Evolutionary conservation across 2,113 vertebrate species (phyloP), one percentile per base, ranked within the genome.

Genomic region (Cyanoramphus novaezelandiae): DNA sequence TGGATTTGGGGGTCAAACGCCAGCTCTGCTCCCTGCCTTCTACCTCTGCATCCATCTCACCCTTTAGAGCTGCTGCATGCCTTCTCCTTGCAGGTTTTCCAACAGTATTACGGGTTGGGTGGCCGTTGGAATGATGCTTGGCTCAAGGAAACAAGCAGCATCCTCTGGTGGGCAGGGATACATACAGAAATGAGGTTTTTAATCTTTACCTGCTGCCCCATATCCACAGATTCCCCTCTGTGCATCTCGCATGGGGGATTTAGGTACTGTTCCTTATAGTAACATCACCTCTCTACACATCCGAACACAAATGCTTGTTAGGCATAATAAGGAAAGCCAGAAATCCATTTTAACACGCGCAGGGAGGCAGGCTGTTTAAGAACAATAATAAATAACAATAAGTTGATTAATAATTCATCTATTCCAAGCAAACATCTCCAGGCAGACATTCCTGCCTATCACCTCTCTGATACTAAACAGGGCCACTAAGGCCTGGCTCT

Each of bases 371-470:
- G 75, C 72, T 70, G 63, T 31, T 92, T 71, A 91, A 92, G 70
- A 92, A 92, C 75, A 93, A 74, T 41, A 95, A 85, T 80, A 94
- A 89, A 89, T 83, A 96, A 88, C 81, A 89, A 57, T 86, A 65
- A n/a, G 47, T 43, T 95, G 79, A 92, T 96, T 94, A 93, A 94
- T 90, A 95, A 95, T 76, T 92, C 69, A 88, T 97, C 75, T 6
- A 0, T 95, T 78, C 90, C 86, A 64, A 78, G 90, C 47, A 95
- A 90, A 59, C 83, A 68, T 57, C 88, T 86, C 80, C 86, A 82
- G 59, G 86, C 96, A 41, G 62, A 28, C 52, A 80, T 78, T 95
- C 94, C 95, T 72, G 84, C 93, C 75, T 96, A 44, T 86, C 76
- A 92, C 57, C 71, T 93, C 68, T 78, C 81, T 92, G 82, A 95